A percentile compares a stretch with the other conserved stretches of the same genome.
Evolutionary conservation across 2,113 vertebrate species (phyloP).

Genomic region (Brachyhypopomus occidentalis): DNA sequence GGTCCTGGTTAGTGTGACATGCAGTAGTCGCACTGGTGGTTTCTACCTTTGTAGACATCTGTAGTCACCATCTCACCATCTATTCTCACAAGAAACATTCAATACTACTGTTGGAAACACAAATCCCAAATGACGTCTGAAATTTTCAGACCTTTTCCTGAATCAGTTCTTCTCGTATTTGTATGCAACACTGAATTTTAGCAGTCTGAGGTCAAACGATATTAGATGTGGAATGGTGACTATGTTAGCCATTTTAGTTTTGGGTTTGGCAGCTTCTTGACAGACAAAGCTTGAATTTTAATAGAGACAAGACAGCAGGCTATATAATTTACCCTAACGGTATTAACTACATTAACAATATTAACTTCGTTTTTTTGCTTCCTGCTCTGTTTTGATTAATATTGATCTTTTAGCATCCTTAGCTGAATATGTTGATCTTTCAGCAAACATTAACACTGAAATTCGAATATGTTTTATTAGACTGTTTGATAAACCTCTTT

Average conservation of each 20-base stretch:
- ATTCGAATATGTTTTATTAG: neutral
- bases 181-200: neutral
- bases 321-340: slow-evolving; percentile 31
- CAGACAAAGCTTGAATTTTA: slow-evolving; percentile 1
- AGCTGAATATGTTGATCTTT: neutral
- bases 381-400: neutral
- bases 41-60: neutral
- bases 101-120: too few species aligned
- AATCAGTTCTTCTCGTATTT: too few species aligned
- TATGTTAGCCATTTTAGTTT: neutral
- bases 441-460: neutral
- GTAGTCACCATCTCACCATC: slow-evolving; percentile 37
- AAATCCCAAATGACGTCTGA: too few species aligned
- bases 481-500: too few species aligned
- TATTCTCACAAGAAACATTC: neutral
- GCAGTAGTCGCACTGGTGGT: slow-evolving; percentile 55
- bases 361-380: neutral
- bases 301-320: neutral
- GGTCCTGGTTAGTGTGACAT: slow-evolving; percentile 92
- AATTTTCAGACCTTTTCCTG: too few species aligned
- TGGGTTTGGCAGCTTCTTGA: slow-evolving; percentile 32
- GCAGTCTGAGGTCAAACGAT: neutral
- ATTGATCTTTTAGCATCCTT: neutral
- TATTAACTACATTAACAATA: neutral
- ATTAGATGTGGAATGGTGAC: slow-evolving; percentile 41